phyloP scores from a whole-genome alignment of 2,888 invertebrate genomes.

The Globia sparganii region DNA sequence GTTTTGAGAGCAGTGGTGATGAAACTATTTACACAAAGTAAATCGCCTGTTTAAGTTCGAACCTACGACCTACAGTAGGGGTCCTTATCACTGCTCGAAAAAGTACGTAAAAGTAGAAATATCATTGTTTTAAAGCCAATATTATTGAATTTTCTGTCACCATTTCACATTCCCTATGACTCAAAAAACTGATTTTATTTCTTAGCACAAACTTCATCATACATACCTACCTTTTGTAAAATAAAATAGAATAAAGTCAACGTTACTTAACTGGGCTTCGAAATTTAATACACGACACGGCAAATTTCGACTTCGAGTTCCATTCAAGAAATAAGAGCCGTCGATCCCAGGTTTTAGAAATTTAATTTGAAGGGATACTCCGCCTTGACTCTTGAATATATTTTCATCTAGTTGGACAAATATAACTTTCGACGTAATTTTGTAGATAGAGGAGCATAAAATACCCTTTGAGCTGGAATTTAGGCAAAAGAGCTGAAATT shows the following conservation, averaged over 20 bases:
- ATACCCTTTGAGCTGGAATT: conserved; percentile 59
- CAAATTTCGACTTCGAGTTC: conserved; percentile 56
- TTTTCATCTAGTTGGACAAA: conserved; percentile 65
- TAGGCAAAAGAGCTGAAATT: conserved; percentile 42
- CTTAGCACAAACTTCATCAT: conserved; percentile 4
- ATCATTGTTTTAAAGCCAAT: neutral
- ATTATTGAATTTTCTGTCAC: neutral
- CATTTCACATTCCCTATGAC: neutral
- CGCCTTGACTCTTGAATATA: conserved; percentile 56
- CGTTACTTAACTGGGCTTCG: conserved; percentile 27
- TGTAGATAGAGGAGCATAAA: conserved; percentile 55
- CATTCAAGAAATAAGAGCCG: conserved; percentile 58
- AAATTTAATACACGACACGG: conserved; percentile 59
- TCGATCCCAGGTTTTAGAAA: conserved; percentile 57
- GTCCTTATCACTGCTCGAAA: too few species aligned
- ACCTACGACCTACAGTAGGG: too few species aligned
- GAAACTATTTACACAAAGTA: too few species aligned
- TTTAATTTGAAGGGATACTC: conserved; percentile 63
- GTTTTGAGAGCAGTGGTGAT: too few species aligned
- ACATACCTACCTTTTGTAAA: conserved; percentile 33
- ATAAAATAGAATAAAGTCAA: conserved; percentile 52
- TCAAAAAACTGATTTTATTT: neutral
- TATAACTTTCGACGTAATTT: conserved; percentile 63
- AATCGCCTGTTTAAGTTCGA: too few species aligned
- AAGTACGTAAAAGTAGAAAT: neutral